These are phyloP conservation scores for Drosophila bipectinata DNA, from an alignment of 1,140 invertebrate species.

Conservation along the genomic window DNA sequence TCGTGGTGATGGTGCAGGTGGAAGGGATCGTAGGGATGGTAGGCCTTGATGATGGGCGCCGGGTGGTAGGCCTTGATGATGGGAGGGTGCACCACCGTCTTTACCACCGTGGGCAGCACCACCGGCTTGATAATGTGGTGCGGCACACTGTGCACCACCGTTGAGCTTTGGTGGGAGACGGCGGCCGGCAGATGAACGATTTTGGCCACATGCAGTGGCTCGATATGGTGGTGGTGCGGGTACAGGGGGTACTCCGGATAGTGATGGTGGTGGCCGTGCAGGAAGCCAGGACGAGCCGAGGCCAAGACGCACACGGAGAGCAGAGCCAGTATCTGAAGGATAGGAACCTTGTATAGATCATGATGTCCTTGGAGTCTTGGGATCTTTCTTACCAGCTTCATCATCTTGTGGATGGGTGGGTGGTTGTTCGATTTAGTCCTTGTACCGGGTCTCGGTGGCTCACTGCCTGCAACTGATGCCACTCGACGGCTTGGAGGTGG, in stretches of 20 bases:
- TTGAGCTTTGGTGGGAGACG: slow-evolving; percentile 85
- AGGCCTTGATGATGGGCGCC: slow-evolving; percentile 71
- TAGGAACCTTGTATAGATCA: not conserved
- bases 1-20: slow-evolving; percentile 74
- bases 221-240: slow-evolving; percentile 60
- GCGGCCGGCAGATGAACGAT: slow-evolving; percentile 81
- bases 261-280: slow-evolving; percentile 76
- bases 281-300: slow-evolving; percentile 70
- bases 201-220: slow-evolving; percentile 74
- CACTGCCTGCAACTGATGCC: slow-evolving; percentile 77
- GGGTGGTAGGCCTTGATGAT: slow-evolving; percentile 79
- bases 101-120: slow-evolving; percentile 69
- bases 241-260: slow-evolving; percentile 71
- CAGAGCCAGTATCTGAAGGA: slow-evolving; percentile 45
- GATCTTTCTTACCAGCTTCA: slow-evolving; percentile 69
- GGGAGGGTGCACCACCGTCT: slow-evolving; percentile 74
- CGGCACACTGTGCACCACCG: slow-evolving; percentile 77
- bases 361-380: not conserved
- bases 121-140: slow-evolving; percentile 78
- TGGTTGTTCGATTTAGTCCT: slow-evolving; percentile 31
- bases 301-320: slow-evolving; percentile 59
- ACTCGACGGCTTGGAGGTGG: slow-evolving; percentile 39
- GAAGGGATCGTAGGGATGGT: slow-evolving; percentile 73
- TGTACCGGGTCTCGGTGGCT: slow-evolving; percentile 41
- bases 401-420: slow-evolving; percentile 52